Evolutionary conservation across 2,888 invertebrate genomes (phyloP).

Genomic region (Lasioglossum lativentre): DNA sequence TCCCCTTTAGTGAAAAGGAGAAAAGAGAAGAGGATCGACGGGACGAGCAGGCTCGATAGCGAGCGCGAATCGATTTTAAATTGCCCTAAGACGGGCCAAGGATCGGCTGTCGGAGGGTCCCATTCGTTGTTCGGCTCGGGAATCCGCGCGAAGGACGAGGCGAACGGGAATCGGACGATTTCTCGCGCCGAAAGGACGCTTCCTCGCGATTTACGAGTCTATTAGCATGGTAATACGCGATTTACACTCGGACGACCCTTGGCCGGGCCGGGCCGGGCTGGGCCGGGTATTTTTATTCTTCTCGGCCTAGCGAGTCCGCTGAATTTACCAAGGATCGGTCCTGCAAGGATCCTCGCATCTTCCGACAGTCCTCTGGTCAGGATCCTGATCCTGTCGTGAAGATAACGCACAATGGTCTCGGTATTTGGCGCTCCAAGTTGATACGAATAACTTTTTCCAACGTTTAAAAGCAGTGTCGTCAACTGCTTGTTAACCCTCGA

Average conservation of each 20-base stretch:
- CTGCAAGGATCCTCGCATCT: background rate
- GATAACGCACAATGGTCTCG: conserved; percentile 6
- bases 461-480: too few relatives aligned
- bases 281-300: conserved; percentile 68
- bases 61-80: conserved; percentile 36
- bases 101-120: conserved; percentile 14
- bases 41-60: background rate
- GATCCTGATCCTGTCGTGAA: background rate
- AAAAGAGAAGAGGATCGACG: background rate
- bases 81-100: conserved; percentile 14
- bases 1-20: background rate
- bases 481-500: too few relatives aligned
- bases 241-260: conserved; percentile 74
- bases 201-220: conserved; percentile 76
- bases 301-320: conserved; percentile 33
- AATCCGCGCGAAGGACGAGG: conserved; percentile 54
- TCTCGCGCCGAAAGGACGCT: conserved; percentile 69
- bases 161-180: conserved; percentile 59
- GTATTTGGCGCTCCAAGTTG: background rate
- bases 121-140: conserved; percentile 12
- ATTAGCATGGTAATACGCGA: conserved; percentile 79
- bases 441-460: background rate
- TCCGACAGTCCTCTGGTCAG: background rate
- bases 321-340: conserved; percentile 29
- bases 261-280: conserved; percentile 50